Base-by-base conservation (phyloP, 2,797 vertebrate species). In the Acrocephalus scirpaceus region DNA sequence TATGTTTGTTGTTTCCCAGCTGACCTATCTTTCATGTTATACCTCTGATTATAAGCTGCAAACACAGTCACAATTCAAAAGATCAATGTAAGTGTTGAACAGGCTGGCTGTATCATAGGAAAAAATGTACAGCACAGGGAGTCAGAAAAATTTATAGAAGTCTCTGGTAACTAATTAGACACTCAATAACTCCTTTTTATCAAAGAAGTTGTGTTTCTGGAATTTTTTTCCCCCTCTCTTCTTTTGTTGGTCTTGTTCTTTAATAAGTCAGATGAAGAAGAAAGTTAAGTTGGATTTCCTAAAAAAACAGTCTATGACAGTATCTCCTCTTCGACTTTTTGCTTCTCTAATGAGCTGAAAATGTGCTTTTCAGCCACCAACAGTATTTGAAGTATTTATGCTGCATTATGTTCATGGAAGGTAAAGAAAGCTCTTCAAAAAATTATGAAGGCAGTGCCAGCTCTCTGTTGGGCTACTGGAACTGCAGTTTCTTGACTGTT, bases 351-450 rank as follows among this genome's bases (percentile, higher is more conserved):
- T 62, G 47, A 85, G 53, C 34, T 62, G 30, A 78, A 86, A 81
- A 89, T 36, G 10, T 66, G 18, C 48, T 32, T 38, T 75, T 60
- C 26, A 54, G 22, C 3, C 19, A 44, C 38, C 14, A 70, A 16
- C 76, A 57, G 6, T 54, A 84, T 74, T 91, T 75, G 21, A 81
- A 80, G 21, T 65, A 86, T 88, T 90, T 69, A 44, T 44, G 30
- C 10, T 72, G 10, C 4, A 14, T 21, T 60, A 32, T 61, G 17
- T 25, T 90, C 16, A 26, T 27, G n/a, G n/a, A 51, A 82, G 30
- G 22, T 19, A 78, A 20, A 16, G 23, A 87, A 92, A 69, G 45
- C 5, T 65, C 38, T 90, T 51, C 3, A 87, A 58, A 87, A 71
- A 60, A 26, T 9, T 70, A 5, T 53, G 50, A 60, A 74, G 13